These are phyloP conservation scores for Drosophila eugracilis DNA, from an alignment of 1,140 invertebrate genomes.

Conservation along the genomic window DNA sequence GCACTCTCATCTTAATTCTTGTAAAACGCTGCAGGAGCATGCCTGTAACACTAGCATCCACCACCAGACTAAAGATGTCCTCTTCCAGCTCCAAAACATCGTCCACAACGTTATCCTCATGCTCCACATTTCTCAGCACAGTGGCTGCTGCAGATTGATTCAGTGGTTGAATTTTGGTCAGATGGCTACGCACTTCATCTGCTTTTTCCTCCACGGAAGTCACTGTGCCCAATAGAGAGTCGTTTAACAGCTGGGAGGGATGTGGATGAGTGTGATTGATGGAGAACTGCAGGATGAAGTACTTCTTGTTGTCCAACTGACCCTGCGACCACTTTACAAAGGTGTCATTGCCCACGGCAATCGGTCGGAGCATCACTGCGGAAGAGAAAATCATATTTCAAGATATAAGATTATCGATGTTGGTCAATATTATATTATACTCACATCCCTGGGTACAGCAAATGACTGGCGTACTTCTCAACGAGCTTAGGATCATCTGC, in stretches of 20 bases:
- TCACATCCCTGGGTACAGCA: slow-evolving; percentile 83
- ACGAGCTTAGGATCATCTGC: slow-evolving; percentile 71
- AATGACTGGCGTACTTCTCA: slow-evolving; percentile 67
- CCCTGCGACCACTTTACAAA: slow-evolving; percentile 80
- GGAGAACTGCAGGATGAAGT: slow-evolving; percentile 81
- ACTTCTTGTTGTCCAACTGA: slow-evolving; percentile 73
- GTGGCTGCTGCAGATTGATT: slow-evolving; percentile 54
- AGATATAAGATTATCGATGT: too few relatives aligned
- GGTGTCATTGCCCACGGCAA: slow-evolving; percentile 73
- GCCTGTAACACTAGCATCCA: slow-evolving; percentile 77
- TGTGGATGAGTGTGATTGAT: slow-evolving; percentile 75
- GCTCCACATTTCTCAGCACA: slow-evolving; percentile 63
- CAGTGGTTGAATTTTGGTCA: slow-evolving; percentile 57
- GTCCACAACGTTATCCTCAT: slow-evolving; percentile 68
- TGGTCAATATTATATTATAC: slow-evolving; percentile 32
- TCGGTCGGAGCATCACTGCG: slow-evolving; percentile 75
- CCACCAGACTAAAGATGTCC: slow-evolving; percentile 74
- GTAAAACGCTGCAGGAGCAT: slow-evolving; percentile 72
- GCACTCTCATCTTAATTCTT: slow-evolving; percentile 77
- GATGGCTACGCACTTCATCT: slow-evolving; percentile 64
- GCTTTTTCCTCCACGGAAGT: slow-evolving; percentile 61
- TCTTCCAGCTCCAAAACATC: slow-evolving; percentile 68
- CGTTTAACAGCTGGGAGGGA: slow-evolving; percentile 63
- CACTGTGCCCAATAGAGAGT: slow-evolving; percentile 53
- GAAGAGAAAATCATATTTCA: too few relatives aligned